These are phyloP conservation scores for Shargacucullia verbasci DNA, from an alignment of 2,888 invertebrate species.

Conservation along the genomic window DNA sequence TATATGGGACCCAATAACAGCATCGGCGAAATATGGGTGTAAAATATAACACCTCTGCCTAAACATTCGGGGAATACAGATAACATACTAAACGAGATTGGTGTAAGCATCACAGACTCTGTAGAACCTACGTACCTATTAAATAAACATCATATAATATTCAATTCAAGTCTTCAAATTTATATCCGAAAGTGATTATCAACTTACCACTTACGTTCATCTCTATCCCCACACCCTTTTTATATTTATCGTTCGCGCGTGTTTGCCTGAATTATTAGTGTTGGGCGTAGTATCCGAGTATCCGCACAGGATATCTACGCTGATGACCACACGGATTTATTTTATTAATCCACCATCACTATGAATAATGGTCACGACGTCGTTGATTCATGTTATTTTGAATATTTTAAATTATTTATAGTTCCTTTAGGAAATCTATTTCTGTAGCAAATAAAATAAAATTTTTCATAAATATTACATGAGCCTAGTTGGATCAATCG, in stretches of 20 bases:
- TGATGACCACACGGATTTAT: constrained; percentile 40
- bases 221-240: neutral
- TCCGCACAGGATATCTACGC: constrained; percentile 32
- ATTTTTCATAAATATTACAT: no score
- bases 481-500: no score
- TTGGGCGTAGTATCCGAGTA: constrained; percentile 31
- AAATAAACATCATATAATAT: no score
- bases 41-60: no score
- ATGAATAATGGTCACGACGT: constrained; percentile 16
- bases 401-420: neutral
- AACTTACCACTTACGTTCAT: neutral
- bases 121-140: no score
- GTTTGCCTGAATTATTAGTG: constrained; percentile 21
- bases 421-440: neutral
- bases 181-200: no score
- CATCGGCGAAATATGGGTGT: no score
- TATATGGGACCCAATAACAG: no score
- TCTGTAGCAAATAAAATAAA: neutral
- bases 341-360: constrained; percentile 24
- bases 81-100: no score
- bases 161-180: no score
- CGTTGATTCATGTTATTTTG: constrained; percentile 15
- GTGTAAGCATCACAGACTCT: no score
- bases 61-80: no score
- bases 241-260: constrained; percentile 25